A percentile compares a stretch with the other conserved stretches of the same genome.
These are phyloP conservation scores for Carduelis carduelis DNA, from an alignment of 2,797 vertebrate species.

Conservation along the genomic window DNA sequence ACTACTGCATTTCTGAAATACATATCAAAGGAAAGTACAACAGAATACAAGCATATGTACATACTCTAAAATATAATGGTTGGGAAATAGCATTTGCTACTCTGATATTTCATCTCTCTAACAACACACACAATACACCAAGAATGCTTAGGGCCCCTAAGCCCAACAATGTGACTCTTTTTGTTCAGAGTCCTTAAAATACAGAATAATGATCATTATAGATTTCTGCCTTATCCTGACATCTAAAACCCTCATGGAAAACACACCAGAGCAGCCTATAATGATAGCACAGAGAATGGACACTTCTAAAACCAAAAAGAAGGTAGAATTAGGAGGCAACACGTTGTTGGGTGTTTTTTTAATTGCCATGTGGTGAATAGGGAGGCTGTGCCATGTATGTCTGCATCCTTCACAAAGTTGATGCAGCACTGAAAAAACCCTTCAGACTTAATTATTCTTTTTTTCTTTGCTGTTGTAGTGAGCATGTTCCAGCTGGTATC, in stretches of 20 bases:
- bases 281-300: not conserved
- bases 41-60: not conserved
- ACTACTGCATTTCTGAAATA: not conserved
- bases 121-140: not conserved
- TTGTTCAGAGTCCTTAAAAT: not conserved
- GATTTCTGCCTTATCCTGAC: not conserved
- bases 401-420: not conserved
- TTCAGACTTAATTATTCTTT: not conserved
- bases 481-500: rapidly evolving
- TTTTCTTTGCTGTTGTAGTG: not conserved
- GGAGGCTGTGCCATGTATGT: not conserved
- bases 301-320: not conserved
- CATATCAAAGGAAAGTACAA: not conserved
- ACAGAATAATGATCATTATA: not conserved
- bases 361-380: not conserved
- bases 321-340: not conserved
- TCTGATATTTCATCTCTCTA: not conserved
- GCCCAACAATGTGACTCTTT: not conserved
- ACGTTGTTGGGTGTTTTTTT: not conserved
- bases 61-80: not conserved
- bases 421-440: not conserved
- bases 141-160: not conserved
- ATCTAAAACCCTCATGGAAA: not conserved
- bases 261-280: not conserved
- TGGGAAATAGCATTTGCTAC: not conserved